phyloP scores from a whole-genome alignment of 2,888 invertebrate genomes.

The Thecocarcelia acutangulata region DNA sequence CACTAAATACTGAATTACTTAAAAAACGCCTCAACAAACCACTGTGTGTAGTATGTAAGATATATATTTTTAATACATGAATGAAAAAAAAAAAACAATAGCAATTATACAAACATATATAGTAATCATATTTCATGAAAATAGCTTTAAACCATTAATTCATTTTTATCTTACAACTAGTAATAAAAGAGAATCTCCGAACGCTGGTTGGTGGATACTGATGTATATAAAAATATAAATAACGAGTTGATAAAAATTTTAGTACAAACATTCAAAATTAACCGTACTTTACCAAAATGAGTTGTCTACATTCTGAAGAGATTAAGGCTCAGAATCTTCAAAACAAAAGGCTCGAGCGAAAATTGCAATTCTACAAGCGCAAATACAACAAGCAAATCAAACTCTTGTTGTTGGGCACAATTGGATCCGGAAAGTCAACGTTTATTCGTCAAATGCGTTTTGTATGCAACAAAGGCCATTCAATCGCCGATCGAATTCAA shows the following conservation, averaged over 20 bases:
- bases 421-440: constrained; percentile 63
- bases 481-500: constrained; percentile 4
- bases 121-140: too few relatives aligned
- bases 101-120: too few relatives aligned
- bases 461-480: constrained; percentile 24
- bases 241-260: not conserved
- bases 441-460: constrained; percentile 61
- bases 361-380: constrained; percentile 43
- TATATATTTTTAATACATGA: too few relatives aligned
- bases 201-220: not conserved
- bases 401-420: constrained; percentile 47
- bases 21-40: too few relatives aligned
- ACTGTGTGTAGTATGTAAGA: too few relatives aligned
- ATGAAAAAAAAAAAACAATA: too few relatives aligned
- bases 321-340: constrained; percentile 43
- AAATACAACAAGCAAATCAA: constrained; percentile 55
- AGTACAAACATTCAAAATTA: too few relatives aligned
- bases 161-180: constrained; percentile 46
- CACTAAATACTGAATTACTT: too few relatives aligned
- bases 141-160: constrained; percentile 43
- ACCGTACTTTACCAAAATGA: constrained; percentile 31
- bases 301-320: constrained; percentile 46
- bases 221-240: not conserved
- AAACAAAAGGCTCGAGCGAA: constrained; percentile 49
- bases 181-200: constrained; percentile 18